A percentile compares a stretch with the other conserved stretches of the same genome.
These are phyloP conservation scores for Tympanuchus pallidicinctus DNA, from an alignment of 2,113 vertebrate species.

Conservation along the genomic window DNA sequence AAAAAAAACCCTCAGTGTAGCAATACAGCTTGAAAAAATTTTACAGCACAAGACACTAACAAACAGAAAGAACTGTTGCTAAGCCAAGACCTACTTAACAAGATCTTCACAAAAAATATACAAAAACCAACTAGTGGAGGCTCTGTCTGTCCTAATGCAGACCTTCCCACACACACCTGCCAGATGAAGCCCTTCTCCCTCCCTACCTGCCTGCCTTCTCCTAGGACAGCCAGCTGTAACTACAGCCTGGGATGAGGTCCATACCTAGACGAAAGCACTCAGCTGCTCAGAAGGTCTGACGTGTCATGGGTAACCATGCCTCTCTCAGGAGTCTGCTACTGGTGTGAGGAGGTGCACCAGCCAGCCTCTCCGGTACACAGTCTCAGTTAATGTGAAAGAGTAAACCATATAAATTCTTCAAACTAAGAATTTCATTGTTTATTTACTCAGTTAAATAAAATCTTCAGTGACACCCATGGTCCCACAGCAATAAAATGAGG, in stretches of 20 bases:
- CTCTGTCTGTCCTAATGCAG: neutral
- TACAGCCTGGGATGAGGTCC: neutral
- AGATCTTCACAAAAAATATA: neutral
- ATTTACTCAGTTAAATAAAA: neutral
- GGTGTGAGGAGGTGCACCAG: neutral
- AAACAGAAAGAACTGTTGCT: neutral
- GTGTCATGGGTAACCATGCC: neutral
- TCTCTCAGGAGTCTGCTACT: neutral
- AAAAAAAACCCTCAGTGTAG: neutral
- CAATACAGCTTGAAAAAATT: neutral
- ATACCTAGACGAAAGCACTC: neutral
- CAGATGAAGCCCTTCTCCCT: neutral
- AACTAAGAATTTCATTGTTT: neutral
- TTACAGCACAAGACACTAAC: neutral
- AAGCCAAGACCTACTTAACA: neutral
- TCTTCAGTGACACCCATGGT: neutral
- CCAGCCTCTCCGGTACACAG: neutral
- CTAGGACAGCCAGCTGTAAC: neutral
- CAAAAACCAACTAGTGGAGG: neutral
- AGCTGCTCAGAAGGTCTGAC: neutral
- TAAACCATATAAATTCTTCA: neutral
- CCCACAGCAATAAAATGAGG: neutral
- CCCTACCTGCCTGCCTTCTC: neutral
- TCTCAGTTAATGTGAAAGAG: neutral
- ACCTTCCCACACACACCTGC: neutral